Percentiles rank a stretch among this genome's conserved stretches.
phyloP scores from a whole-genome alignment of 2,888 invertebrate genomes.

The Thymelicus sylvestris region DNA sequence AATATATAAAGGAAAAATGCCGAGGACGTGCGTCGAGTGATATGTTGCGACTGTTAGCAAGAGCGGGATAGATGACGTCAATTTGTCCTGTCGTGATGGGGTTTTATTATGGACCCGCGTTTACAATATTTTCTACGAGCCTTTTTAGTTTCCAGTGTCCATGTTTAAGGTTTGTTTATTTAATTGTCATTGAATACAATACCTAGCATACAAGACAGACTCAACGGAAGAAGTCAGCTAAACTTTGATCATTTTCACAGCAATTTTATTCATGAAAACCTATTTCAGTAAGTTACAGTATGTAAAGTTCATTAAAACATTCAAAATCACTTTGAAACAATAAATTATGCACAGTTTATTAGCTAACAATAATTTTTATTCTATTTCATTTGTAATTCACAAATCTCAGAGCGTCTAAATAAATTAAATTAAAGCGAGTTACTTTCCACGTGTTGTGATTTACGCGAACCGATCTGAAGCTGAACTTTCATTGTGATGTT shows the following conservation, averaged over 20 bases:
- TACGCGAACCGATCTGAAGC: conserved; percentile 31
- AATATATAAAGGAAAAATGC: conserved; percentile 84
- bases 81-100: conserved; percentile 84
- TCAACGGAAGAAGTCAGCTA: too few relatives aligned
- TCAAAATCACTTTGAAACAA: too few relatives aligned
- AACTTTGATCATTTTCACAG: too few relatives aligned
- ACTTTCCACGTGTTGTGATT: conserved; percentile 22
- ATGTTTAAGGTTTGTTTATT: neutral
- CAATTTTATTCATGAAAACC: too few relatives aligned
- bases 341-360: too few relatives aligned
- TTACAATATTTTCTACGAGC: conserved; percentile 60
- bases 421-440: conserved; percentile 21
- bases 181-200: too few relatives aligned
- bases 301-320: too few relatives aligned
- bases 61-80: conserved; percentile 84
- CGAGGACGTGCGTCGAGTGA: conserved; percentile 82
- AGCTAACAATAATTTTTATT: neutral
- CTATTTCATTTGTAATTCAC: neutral
- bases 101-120: conserved; percentile 82
- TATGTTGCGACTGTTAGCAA: conserved; percentile 83
- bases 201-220: too few relatives aligned
- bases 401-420: conserved; percentile 7
- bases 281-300: too few relatives aligned
- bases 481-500: conserved; percentile 31
- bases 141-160: conserved; percentile 26